These are phyloP conservation scores for Stictocephala bisonia DNA, from an alignment of 2,888 invertebrate genomes.

Conservation along the genomic window DNA sequence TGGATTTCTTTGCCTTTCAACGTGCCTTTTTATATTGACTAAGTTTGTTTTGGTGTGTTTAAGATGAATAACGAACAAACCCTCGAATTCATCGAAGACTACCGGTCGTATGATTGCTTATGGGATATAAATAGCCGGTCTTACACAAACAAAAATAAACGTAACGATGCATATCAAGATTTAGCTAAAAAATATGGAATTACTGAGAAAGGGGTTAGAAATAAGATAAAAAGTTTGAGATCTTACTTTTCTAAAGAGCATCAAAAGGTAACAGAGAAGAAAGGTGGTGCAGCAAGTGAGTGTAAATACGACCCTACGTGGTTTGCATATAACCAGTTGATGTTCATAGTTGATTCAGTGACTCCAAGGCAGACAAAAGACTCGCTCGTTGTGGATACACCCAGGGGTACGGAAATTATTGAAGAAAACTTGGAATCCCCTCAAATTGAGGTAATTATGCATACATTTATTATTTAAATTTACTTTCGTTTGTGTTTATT, in stretches of 20 bases:
- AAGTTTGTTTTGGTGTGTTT: too few relatives aligned
- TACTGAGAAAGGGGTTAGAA: conserved; percentile 27
- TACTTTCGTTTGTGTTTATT: too few relatives aligned
- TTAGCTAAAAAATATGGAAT: conserved; percentile 40
- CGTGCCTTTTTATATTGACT: too few relatives aligned
- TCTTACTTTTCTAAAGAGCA: conserved; percentile 48
- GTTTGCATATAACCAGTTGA: conserved; percentile 45
- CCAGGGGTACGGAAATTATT: background rate
- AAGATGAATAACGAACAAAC: too few relatives aligned
- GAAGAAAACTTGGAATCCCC: background rate
- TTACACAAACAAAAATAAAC: conserved; percentile 25
- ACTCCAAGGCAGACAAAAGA: conserved; percentile 47
- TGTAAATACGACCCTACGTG: conserved; percentile 26
- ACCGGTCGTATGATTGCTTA: background rate
- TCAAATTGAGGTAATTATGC: too few relatives aligned
- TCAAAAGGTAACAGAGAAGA: conserved; percentile 41
- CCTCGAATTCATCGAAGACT: conserved; percentile 3
- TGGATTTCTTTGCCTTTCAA: too few relatives aligned
- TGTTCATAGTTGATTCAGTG: conserved; percentile 44
- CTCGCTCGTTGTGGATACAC: too few relatives aligned
- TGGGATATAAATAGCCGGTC: background rate
- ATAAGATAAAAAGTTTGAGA: conserved; percentile 46
- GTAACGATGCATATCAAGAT: background rate
- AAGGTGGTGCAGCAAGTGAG: conserved; percentile 47
- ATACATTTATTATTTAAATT: too few relatives aligned